A percentile compares a stretch with the other conserved stretches of the same genome.
Evolutionary conservation across 2,888 invertebrate genomes (phyloP).

Genomic region (Empis livida): DNA sequence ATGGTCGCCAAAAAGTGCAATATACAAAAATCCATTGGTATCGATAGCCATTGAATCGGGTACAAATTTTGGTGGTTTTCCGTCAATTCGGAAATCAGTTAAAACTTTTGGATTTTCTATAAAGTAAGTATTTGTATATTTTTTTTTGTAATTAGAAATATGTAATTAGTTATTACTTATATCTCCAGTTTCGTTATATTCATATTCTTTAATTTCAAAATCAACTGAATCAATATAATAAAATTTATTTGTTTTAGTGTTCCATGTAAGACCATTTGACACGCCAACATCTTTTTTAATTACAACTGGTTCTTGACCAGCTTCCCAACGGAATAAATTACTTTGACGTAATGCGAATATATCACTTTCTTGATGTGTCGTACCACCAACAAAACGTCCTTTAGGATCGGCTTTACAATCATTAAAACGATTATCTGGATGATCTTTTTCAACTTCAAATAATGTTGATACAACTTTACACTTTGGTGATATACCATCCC

Average conservation of each 20-base stretch:
- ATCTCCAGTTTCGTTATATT: conserved; percentile 52
- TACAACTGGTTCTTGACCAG: conserved; percentile 17
- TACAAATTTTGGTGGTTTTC: conserved; percentile 31
- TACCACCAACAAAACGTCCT: conserved; percentile 62
- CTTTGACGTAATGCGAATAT: conserved; percentile 29
- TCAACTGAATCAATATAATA: conserved; percentile 64
- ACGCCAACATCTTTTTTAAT: conserved; percentile 41
- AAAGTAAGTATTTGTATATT: conserved; percentile 14
- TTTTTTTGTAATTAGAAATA: not conserved
- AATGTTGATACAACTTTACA: conserved; percentile 39
- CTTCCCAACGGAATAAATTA: conserved; percentile 26
- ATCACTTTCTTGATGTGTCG: conserved; percentile 29
- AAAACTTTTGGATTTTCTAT: conserved; percentile 41
- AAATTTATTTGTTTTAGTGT: conserved; percentile 48
- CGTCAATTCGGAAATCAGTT: conserved; percentile 41
- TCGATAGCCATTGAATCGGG: conserved; percentile 73
- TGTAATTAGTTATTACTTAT: conserved; percentile 40
- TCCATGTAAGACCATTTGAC: conserved; percentile 72
- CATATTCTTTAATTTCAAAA: conserved; percentile 52
- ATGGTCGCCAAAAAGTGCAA: conserved; percentile 58
- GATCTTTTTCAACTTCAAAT: conserved; percentile 44
- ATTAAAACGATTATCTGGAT: conserved; percentile 53
- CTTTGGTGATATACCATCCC: conserved; percentile 46
- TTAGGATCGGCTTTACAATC: conserved; percentile 66
- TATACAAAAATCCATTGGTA: conserved; percentile 62